Evolutionary conservation across 2,888 invertebrate species (phyloP).

Genomic region (Polymixis lichenea): DNA sequence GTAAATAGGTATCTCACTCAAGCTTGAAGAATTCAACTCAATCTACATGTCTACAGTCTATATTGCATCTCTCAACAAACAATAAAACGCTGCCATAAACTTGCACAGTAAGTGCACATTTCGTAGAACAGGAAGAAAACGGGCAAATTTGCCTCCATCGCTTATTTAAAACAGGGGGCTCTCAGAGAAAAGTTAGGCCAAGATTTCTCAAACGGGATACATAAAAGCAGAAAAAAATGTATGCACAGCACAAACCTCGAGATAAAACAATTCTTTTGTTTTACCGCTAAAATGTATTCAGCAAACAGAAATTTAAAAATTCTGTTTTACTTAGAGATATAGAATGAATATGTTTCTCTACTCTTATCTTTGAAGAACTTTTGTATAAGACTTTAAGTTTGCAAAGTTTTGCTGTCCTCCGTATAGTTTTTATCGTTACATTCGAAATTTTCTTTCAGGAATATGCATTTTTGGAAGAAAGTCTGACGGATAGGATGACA

Average conservation of each 20-base stretch:
- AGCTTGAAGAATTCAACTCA: background rate
- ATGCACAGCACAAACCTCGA: conserved; percentile 40
- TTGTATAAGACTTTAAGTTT: conserved; percentile 48
- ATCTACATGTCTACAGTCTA: background rate
- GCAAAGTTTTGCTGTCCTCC: conserved; percentile 40
- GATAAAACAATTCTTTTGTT: conserved; percentile 63
- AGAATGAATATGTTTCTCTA: conserved; percentile 54
- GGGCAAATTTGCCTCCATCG: conserved; percentile 56
- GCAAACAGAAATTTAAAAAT: conserved; percentile 61
- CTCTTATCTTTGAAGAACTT: conserved; percentile 56
- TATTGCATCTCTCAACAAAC: conserved; percentile 19
- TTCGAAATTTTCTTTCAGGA: conserved; percentile 85
- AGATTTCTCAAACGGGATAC: conserved; percentile 50
- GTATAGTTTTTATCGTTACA: conserved; percentile 52
- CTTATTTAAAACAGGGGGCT: conserved; percentile 53
- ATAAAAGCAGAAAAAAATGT: conserved; percentile 50
- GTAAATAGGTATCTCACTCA: background rate
- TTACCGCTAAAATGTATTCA: conserved; percentile 52
- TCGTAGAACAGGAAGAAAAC: conserved; percentile 40
- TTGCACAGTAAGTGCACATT: conserved; percentile 42
- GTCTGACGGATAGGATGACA: conserved; percentile 93
- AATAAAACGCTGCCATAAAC: conserved; percentile 30
- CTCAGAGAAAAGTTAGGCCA: conserved; percentile 48
- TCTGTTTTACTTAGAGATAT: conserved; percentile 46
- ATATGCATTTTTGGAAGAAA: conserved; percentile 94